These are phyloP conservation scores for Stichopus chloronotus DNA, from an alignment of 35 echinoderm and acorn worm species.

Conservation along the genomic window DNA sequence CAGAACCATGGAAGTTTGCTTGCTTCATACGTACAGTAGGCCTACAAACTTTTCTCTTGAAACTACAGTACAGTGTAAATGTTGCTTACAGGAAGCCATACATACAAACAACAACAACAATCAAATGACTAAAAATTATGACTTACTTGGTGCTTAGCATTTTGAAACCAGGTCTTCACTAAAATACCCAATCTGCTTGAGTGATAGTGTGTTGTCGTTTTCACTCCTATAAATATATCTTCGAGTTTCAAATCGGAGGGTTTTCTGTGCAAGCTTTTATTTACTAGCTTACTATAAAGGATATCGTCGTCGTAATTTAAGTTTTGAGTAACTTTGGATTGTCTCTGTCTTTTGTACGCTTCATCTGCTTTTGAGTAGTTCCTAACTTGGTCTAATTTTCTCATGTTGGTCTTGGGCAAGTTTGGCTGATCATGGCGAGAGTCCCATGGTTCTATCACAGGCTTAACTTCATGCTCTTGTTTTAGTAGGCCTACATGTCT, in stretches of 20 bases:
- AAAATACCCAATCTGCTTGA: conserved; percentile 61
- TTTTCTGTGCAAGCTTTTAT: conserved; percentile 6
- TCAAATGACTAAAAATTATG: neutral
- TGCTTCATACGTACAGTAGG: too few relatives aligned
- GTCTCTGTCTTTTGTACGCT: neutral
- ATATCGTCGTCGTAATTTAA: neutral
- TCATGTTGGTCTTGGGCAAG: conserved; percentile 49
- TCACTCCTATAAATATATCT: conserved; percentile 96
- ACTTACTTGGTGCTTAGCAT: conserved; percentile 86
- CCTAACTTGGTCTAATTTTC: conserved; percentile 42
- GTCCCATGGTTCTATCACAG: neutral
- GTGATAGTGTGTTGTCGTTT: conserved; percentile 89
- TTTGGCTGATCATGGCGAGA: neutral
- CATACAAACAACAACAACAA: too few relatives aligned
- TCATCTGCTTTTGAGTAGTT: conserved; percentile 38
- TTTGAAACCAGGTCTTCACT: conserved; percentile 81
- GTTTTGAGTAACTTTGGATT: neutral
- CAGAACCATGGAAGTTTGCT: too few relatives aligned
- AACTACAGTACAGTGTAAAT: too few relatives aligned
- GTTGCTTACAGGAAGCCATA: too few relatives aligned
- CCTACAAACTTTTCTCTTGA: too few relatives aligned
- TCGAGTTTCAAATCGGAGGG: neutral
- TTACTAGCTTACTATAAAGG: neutral
- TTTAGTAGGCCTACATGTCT: neutral
- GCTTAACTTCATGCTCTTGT: neutral